Conservation (phyloP, 1,140 invertebrate species). For the Octopus bimaculoides region DNA sequence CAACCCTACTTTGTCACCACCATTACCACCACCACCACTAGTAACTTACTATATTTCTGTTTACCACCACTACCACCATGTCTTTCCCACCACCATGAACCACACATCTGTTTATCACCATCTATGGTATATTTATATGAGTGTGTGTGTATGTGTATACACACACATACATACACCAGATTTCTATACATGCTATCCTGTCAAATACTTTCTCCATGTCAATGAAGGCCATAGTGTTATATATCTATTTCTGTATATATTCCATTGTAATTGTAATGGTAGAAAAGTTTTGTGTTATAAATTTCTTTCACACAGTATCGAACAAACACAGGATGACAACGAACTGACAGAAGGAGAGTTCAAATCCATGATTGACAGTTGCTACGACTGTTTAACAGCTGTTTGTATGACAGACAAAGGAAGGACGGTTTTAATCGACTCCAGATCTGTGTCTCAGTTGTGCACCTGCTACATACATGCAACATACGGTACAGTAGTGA, state of each 20-base stretch:
- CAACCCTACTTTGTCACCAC: too few species aligned
- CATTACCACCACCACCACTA: too few species aligned
- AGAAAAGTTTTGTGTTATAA: not conserved
- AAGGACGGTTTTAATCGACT: not conserved
- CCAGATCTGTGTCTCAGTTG: not conserved
- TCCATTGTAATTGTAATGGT: not conserved
- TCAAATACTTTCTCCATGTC: not conserved
- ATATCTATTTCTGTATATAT: not conserved
- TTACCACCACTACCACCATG: too few species aligned
- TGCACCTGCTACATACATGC: not conserved
- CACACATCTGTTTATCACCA: too few species aligned
- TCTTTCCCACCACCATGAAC: too few species aligned
- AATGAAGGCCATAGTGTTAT: not conserved
- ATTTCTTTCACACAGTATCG: not conserved
- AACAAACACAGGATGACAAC: not conserved
- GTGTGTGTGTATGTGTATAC: too few species aligned
- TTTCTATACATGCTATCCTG: not conserved
- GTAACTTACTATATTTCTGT: too few species aligned
- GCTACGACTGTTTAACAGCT: not conserved
- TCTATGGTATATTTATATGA: too few species aligned
- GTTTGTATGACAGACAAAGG: not conserved
- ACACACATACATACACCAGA: not conserved
- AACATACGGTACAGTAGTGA: not conserved
- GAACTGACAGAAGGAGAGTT: not conserved
- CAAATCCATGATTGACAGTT: not conserved